Evolutionary conservation across 2,888 invertebrate species (phyloP).

Genomic region (Gastracanthus pulcherrimus): DNA sequence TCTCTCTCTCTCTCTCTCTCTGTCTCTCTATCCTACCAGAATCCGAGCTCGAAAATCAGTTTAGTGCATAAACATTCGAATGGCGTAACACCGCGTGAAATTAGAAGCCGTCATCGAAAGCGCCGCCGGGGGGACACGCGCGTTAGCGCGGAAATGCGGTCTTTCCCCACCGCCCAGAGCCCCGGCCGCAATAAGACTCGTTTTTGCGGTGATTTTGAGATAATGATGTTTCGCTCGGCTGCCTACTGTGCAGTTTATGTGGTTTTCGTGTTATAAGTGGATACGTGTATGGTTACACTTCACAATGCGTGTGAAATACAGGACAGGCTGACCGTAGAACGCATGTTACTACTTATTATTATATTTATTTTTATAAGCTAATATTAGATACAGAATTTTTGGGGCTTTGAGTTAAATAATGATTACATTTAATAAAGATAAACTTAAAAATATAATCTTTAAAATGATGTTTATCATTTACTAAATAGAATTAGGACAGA

Average conservation of each 20-base stretch:
- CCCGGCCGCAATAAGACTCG: neutral
- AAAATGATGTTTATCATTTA: too few species aligned
- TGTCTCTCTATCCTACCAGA: neutral
- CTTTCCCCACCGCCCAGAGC: neutral
- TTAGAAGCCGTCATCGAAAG: constrained; percentile 4
- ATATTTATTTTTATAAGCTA: too few species aligned
- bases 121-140: neutral
- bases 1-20: neutral
- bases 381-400: too few species aligned
- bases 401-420: too few species aligned
- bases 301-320: too few species aligned
- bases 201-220: neutral
- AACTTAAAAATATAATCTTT: too few species aligned
- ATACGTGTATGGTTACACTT: too few species aligned
- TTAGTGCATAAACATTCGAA: constrained; percentile 20
- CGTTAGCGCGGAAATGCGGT: neutral
- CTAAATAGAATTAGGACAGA: too few species aligned
- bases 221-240: neutral
- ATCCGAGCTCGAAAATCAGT: constrained; percentile 15
- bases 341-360: too few species aligned
- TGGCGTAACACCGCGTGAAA: constrained; percentile 22
- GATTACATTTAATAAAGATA: too few species aligned
- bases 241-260: neutral
- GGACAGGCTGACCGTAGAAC: too few species aligned
- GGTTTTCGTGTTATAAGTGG: neutral